Evolutionary conservation across 1,140 invertebrate species (phyloP).

Genomic region (roundworm (Caenorhabditis elegans)): WBcel235 BX284606.5:14065001-14065500

Average conservation of each 20-base stretch:
- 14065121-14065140: slow-evolving; percentile 56
- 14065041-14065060: slow-evolving; percentile 55
- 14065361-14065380: too few species aligned
- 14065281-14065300: too few species aligned
- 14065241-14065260: slow-evolving; percentile 52
- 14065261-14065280: too few species aligned
- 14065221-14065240: slow-evolving; percentile 57
- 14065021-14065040: slow-evolving; percentile 63
- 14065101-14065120: slow-evolving; percentile 65
- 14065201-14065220: slow-evolving; percentile 64
- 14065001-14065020: slow-evolving; percentile 54
- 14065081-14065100: slow-evolving; percentile 58
- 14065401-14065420: too few species aligned
- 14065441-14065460: too few species aligned
- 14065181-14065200: slow-evolving; percentile 65
- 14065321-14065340: too few species aligned
- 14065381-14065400: too few species aligned
- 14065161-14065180: slow-evolving; percentile 62
- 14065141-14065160: slow-evolving; percentile 57
- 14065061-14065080: slow-evolving; percentile 58
- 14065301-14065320: too few species aligned
- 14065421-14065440: too few species aligned
- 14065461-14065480: too few species aligned
- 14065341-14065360: too few species aligned
- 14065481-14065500: too few species aligned